phyloP scores from a whole-genome alignment of 2,113 vertebrate genomes.

The Sceloporus undulatus region DNA sequence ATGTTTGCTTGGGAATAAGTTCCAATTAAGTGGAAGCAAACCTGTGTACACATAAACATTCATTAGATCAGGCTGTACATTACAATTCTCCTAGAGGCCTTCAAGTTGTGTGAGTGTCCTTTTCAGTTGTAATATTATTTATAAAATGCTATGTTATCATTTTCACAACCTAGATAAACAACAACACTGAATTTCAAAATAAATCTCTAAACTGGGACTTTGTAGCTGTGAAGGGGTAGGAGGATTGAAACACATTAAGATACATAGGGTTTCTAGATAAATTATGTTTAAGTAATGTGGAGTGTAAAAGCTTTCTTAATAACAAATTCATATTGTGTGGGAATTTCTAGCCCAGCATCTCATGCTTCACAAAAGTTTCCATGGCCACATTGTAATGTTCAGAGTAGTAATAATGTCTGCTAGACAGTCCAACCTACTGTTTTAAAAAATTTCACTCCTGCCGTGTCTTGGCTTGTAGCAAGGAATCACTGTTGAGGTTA shows the following conservation, averaged over 20 bases:
- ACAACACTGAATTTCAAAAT: conserved; percentile 69
- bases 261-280: conserved; percentile 38
- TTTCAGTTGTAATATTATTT: conserved; percentile 66
- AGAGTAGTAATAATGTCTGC: conserved; percentile 72
- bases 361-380: conserved; percentile 71
- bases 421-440: conserved; percentile 75
- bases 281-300: conserved; percentile 58
- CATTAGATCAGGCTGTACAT: not conserved
- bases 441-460: conserved; percentile 80
- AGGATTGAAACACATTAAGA: conserved; percentile 55
- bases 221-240: conserved; percentile 63
- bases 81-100: not conserved
- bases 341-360: conserved; percentile 61
- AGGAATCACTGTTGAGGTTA: conserved; percentile 77
- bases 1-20: not conserved
- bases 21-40: conserved; percentile 14
- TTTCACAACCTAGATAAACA: conserved; percentile 71
- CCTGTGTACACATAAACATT: conserved; percentile 62
- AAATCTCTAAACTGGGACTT: conserved; percentile 57
- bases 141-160: conserved; percentile 53
- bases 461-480: conserved; percentile 76
- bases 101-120: not conserved
- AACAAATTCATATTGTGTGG: conserved; percentile 54
- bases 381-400: conserved; percentile 62
- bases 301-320: conserved; percentile 59